These are phyloP conservation scores for Noctua janthe DNA, from an alignment of 2,888 invertebrate genomes.

Conservation along the genomic window DNA sequence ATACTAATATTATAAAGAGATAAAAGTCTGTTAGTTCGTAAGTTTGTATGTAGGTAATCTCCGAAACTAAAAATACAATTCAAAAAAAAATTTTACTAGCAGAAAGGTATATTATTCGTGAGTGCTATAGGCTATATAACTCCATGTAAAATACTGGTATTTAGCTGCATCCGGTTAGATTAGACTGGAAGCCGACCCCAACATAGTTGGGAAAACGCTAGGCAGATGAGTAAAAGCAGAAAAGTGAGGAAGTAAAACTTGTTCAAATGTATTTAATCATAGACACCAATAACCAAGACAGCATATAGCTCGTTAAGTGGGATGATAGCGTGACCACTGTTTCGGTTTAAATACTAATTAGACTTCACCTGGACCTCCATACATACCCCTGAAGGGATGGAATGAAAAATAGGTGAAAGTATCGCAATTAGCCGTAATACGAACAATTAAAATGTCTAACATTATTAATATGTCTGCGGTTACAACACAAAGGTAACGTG, in stretches of 20 bases:
- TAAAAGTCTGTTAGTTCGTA: too few relatives aligned
- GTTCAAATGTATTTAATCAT: neutral
- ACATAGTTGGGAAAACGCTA: too few relatives aligned
- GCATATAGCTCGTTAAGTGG: neutral
- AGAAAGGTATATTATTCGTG: too few relatives aligned
- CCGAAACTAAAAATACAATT: too few relatives aligned
- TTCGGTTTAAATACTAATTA: conserved; percentile 37
- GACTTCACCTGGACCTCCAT: conserved; percentile 15
- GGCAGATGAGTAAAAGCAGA: too few relatives aligned
- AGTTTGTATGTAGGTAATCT: too few relatives aligned
- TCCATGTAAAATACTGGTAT: too few relatives aligned
- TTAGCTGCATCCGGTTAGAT: too few relatives aligned
- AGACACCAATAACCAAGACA: neutral
- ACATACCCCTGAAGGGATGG: conserved; percentile 24
- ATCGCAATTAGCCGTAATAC: conserved; percentile 44
- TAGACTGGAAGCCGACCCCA: too few relatives aligned
- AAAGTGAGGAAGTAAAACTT: neutral
- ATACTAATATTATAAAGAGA: too few relatives aligned
- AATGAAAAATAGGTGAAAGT: conserved; percentile 55
- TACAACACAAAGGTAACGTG: neutral
- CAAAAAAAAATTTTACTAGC: too few relatives aligned
- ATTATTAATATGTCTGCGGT: conserved; percentile 41
- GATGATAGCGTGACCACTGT: conserved; percentile 13
- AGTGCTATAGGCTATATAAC: too few relatives aligned
- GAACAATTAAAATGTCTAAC: conserved; percentile 54